Evolutionary conservation across 2,888 invertebrate species (phyloP).

Genomic region (Yponomeuta sedellus): DNA sequence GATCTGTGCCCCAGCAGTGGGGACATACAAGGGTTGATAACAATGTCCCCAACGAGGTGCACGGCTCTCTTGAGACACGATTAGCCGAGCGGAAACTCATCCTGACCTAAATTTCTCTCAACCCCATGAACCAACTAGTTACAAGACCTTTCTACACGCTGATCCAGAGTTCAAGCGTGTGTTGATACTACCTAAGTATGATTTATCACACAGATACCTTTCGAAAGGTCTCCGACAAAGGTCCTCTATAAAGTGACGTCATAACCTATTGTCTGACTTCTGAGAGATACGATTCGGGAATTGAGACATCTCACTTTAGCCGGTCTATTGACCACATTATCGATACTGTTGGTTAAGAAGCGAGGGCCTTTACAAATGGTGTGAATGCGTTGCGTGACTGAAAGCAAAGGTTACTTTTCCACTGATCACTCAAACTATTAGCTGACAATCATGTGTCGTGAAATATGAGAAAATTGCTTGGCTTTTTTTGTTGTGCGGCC

Average conservation of each 20-base stretch:
- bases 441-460: not conserved
- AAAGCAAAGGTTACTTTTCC: not conserved
- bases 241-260: not conserved
- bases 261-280: not conserved
- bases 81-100: not conserved
- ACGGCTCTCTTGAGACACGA: no score
- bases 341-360: not conserved
- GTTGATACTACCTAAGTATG: not conserved
- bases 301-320: conserved; percentile 1
- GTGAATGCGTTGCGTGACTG: not conserved
- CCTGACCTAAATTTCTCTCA: not conserved
- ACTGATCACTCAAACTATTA: not conserved
- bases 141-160: not conserved
- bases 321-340: not conserved
- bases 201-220: not conserved
- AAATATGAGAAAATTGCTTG: not conserved
- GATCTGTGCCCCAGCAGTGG: no score
- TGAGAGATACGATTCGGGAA: conserved; percentile 1
- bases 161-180: not conserved
- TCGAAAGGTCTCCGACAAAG: not conserved
- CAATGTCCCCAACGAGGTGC: no score
- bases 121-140: not conserved
- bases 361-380: not conserved
- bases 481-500: not conserved
- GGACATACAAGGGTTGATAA: no score